Percentiles rank a stretch among this genome's conserved stretches.
Evolutionary conservation across 2,888 invertebrate genomes (phyloP).

Genomic region (Stenoptilia bipunctidactyla): DNA sequence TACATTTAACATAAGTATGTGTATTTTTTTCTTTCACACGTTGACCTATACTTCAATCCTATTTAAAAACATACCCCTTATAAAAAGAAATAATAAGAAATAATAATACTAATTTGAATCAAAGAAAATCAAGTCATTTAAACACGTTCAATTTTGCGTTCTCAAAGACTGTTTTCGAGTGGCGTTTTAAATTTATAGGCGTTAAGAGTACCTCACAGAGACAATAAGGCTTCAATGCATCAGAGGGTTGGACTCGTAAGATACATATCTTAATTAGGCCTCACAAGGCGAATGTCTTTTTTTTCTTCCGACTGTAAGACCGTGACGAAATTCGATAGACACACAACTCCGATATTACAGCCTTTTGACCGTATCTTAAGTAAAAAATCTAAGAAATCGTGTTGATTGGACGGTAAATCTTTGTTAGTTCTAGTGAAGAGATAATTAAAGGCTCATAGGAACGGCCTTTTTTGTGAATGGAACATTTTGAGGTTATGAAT

Average conservation of each 20-base stretch:
- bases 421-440: not conserved
- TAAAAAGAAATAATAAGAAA: no score
- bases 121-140: no score
- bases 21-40: no score
- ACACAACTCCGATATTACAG: slow-evolving; percentile 9
- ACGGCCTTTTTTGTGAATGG: no score
- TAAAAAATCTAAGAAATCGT: slow-evolving; percentile 1
- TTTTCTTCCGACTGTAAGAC: slow-evolving; percentile 39
- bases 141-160: no score
- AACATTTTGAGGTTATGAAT: no score
- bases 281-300: slow-evolving; percentile 52
- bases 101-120: no score
- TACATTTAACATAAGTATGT: no score
- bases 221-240: slow-evolving; percentile 53
- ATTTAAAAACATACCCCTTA: no score
- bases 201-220: slow-evolving; percentile 21
- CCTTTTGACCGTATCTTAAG: not conserved
- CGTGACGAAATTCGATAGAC: slow-evolving; percentile 46
- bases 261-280: slow-evolving; percentile 71
- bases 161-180: no score
- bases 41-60: no score
- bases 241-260: slow-evolving; percentile 51
- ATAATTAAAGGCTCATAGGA: not conserved
- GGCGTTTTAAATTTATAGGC: slow-evolving; percentile 10
- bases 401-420: not conserved